Evolutionary conservation across 2,888 invertebrate genomes (phyloP).

Genomic region (Eledone cirrhosa): DNA sequence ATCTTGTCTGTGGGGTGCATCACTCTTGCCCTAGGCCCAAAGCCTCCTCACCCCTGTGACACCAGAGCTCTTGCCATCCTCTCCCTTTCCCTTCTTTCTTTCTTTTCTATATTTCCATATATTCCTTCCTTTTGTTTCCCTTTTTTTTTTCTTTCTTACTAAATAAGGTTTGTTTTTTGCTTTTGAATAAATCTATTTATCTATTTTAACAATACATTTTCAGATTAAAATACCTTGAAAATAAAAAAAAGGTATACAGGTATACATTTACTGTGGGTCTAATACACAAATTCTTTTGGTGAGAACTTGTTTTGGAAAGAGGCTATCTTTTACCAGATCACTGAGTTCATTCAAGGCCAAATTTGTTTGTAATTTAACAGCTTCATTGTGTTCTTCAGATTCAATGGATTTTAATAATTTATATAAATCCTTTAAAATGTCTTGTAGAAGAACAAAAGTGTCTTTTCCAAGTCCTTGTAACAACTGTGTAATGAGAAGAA

Average conservation of each 20-base stretch:
- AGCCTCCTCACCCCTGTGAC: no score
- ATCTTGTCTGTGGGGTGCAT: no score
- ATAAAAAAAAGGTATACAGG: neutral
- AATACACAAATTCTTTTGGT: constrained; percentile 71
- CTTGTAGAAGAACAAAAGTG: constrained; percentile 75
- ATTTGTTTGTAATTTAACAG: constrained; percentile 79
- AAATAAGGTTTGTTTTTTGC: no score
- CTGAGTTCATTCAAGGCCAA: constrained; percentile 82
- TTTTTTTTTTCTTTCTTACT: no score
- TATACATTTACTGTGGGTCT: constrained; percentile 68
- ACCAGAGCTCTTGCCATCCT: no score
- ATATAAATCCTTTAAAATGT: constrained; percentile 77
- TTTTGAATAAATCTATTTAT: no score
- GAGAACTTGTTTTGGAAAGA: constrained; percentile 72
- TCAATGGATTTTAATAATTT: constrained; percentile 76
- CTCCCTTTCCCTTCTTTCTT: no score
- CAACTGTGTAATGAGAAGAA: constrained; percentile 79
- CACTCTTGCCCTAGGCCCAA: no score
- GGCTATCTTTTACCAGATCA: constrained; percentile 73
- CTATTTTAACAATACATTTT: no score
- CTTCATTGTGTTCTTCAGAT: constrained; percentile 75
- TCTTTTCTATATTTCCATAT: no score
- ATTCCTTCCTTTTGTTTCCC: no score
- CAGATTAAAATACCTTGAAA: no score
- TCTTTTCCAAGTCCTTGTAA: constrained; percentile 80